Evolutionary conservation across 2,888 invertebrate genomes (phyloP).

Genomic region (Aspidapion aeneum): DNA sequence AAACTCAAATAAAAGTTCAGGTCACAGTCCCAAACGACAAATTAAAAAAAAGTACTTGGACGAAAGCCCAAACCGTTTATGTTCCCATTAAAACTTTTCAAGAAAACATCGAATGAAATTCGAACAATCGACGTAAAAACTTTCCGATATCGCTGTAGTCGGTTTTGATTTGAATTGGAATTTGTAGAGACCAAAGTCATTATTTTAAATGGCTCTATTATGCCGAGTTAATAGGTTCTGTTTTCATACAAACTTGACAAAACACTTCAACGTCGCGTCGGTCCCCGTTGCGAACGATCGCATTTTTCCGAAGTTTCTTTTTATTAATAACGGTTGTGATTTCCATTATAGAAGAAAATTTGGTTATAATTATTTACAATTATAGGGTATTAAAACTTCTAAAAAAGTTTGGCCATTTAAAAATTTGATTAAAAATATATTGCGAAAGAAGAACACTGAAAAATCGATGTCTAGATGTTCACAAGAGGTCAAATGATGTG

Average conservation of each 20-base stretch:
- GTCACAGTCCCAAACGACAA: not conserved
- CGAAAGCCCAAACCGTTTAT: not conserved
- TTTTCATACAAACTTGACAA: not conserved
- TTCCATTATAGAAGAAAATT: too few relatives aligned
- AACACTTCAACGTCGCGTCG: not conserved
- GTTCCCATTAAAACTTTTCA: not conserved
- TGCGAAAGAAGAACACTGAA: too few relatives aligned
- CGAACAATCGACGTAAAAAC: not conserved
- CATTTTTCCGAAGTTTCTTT: not conserved
- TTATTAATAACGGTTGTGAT: too few relatives aligned
- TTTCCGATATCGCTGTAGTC: not conserved
- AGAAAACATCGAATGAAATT: not conserved
- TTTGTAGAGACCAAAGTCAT: not conserved
- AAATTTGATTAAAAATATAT: too few relatives aligned
- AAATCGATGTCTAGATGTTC: too few relatives aligned
- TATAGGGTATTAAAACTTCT: too few relatives aligned
- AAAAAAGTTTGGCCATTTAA: too few relatives aligned
- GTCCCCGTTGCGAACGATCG: not conserved
- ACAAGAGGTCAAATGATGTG: too few relatives aligned
- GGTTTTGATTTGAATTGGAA: not conserved
- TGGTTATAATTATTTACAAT: too few relatives aligned
- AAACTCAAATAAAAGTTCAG: too few relatives aligned
- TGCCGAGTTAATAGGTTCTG: not conserved
- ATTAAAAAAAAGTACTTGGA: not conserved
- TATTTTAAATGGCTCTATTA: not conserved